Evolutionary conservation across 1,140 invertebrate species (phyloP), one percentile per base, ranked within the genome.

Genomic region (Mizuhopecten yessoensis): DNA sequence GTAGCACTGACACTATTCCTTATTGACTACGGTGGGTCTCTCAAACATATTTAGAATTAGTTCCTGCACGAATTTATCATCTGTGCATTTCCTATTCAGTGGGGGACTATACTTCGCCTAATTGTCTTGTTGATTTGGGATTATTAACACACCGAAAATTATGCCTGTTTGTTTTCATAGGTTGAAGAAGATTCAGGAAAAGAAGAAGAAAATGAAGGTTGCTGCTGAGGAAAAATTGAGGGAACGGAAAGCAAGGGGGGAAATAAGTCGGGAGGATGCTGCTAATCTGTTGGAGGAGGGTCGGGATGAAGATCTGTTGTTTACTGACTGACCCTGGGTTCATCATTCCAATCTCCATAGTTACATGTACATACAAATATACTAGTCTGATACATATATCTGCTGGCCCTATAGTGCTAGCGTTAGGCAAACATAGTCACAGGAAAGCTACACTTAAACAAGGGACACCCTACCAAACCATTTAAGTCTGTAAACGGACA

Each of bases 171-270:
- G n/a, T n/a, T n/a, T n/a, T n/a, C 90, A 34, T 87, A 97, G 97
- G 91, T 97, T 99, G 94, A 99, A 99, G 97, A 99, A 99, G 96
- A 98, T 99, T 96, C 98, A 97, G 91, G 97, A 99, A 96, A 98
- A 98, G 95, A 98, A 98, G 94, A 98, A 98, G 94, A 96, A 94
- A 86, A 93, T 95, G 3, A 93, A 92, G 92, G 93, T 91, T 33
- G 88, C 88, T 87, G 94, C 93, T 34, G 96, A 96, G 49, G 88
- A 88, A 34, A 49, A 89, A 86, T 93, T 93, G 87, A 86, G 23
- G 88, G 88, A 96, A 94, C 97, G 90, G 96, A 97, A 97, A 92
- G 10, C 49, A 93, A 87, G 97, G 97, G 13, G 97, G 97, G 90
- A 87, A 15, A 96, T 97, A 34, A 36, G 90, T 0, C n/a, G n/a